These are phyloP conservation scores for Sphaerodactylus townsendi DNA, from an alignment of 2,113 vertebrate species.

Conservation along the genomic window DNA sequence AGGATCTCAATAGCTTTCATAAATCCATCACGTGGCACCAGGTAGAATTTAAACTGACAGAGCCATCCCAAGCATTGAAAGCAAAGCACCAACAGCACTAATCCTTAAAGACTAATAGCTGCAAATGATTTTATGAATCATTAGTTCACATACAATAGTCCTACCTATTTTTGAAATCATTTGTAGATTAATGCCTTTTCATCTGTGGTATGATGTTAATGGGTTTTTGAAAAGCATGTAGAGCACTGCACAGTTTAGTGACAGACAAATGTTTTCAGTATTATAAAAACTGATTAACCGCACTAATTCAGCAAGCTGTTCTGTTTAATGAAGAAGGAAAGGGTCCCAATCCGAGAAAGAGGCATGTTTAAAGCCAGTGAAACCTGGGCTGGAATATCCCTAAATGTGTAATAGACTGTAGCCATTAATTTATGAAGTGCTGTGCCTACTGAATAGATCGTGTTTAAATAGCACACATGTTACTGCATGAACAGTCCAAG, in stretches of 20 bases:
- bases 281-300: conserved; percentile 48
- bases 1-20: conserved; percentile 51
- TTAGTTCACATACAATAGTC: conserved; percentile 69
- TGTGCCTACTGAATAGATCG: neutral
- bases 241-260: conserved; percentile 34
- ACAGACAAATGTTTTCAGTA: conserved; percentile 39
- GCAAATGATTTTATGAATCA: conserved; percentile 77
- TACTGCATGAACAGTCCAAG: neutral
- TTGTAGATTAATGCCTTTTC: conserved; percentile 65
- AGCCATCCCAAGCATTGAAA: conserved; percentile 61
- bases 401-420: neutral
- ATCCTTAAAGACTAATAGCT: conserved; percentile 68
- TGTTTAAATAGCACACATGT: neutral
- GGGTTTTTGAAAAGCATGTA: conserved; percentile 34
- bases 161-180: conserved; percentile 64
- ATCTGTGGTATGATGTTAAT: conserved; percentile 55
- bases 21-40: conserved; percentile 45
- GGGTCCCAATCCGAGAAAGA: neutral
- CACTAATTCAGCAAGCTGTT: neutral
- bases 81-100: conserved; percentile 67
- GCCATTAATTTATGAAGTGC: neutral
- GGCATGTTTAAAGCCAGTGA: neutral
- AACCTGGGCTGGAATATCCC: neutral
- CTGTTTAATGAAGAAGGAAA: neutral
- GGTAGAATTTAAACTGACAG: conserved; percentile 71